Conservation (phyloP, 2,113 vertebrate species). For the Nibea albiflora region DNA sequence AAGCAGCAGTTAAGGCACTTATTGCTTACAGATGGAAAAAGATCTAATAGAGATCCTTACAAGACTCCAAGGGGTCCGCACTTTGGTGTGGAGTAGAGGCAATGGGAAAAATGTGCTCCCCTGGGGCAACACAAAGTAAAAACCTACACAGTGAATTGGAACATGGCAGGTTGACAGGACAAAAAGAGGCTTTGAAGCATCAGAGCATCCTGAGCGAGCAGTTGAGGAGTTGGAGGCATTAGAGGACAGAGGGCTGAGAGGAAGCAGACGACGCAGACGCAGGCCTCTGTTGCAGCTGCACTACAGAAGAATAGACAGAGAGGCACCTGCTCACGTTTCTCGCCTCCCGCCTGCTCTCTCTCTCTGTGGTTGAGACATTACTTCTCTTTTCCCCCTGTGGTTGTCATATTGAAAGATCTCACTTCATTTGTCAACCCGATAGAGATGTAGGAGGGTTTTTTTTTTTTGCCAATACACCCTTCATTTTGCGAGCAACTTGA, state of each 20-base stretch:
- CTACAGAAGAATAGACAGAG: conserved; percentile 51
- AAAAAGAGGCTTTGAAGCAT: conserved; percentile 26
- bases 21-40: conserved; percentile 23
- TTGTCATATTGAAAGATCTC: conserved; percentile 80
- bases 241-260: conserved; percentile 54
- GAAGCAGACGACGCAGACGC: conserved; percentile 61
- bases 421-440: conserved; percentile 76
- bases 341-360: conserved; percentile 62
- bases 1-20: conserved; percentile 32
- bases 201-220: conserved; percentile 37
- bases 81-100: conserved; percentile 1
- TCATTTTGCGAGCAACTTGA: conserved; percentile 37
- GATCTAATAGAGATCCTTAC: background rate
- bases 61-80: background rate
- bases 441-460: conserved; percentile 41
- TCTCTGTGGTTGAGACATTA: conserved; percentile 73
- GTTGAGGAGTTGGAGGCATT: conserved; percentile 19
- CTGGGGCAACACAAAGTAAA: background rate
- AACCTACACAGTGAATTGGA: conserved; percentile 7
- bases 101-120: conserved; percentile 11
- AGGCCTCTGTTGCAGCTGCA: conserved; percentile 70
- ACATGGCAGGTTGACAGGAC: conserved; percentile 1
- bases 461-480: conserved; percentile 25
- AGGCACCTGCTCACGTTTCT: conserved; percentile 83
- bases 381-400: conserved; percentile 77